phyloP scores from a whole-genome alignment of 2,888 invertebrate genomes.

The Erebia epiphron region DNA sequence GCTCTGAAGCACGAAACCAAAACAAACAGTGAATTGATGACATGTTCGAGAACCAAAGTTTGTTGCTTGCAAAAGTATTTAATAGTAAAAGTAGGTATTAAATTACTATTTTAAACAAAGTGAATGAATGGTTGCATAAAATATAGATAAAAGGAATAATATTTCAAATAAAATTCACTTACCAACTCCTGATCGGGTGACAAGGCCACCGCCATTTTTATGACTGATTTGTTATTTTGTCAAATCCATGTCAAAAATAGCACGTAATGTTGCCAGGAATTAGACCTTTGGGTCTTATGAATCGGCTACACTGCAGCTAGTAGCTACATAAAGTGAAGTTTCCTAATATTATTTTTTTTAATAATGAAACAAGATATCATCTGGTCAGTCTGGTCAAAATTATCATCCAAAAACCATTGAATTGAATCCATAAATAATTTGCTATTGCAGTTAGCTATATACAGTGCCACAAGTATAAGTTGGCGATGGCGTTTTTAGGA shows the following conservation, averaged over 20 bases:
- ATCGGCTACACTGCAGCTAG: too few species aligned
- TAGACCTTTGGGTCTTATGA: too few species aligned
- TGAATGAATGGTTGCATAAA: not conserved
- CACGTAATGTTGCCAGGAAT: slow-evolving; percentile 4
- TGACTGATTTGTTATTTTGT: slow-evolving; percentile 41
- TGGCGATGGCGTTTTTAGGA: too few species aligned
- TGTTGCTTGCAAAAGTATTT: not conserved
- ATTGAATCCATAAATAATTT: too few species aligned
- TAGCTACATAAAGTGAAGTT: too few species aligned
- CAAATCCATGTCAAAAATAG: slow-evolving; percentile 6
- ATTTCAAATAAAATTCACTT: slow-evolving; percentile 63
- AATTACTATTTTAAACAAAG: not conserved
- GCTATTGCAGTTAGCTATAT: too few species aligned
- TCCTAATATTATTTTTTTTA: too few species aligned
- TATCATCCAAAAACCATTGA: too few species aligned
- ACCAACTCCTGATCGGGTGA: slow-evolving; percentile 91
- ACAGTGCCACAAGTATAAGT: too few species aligned
- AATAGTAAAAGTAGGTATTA: not conserved
- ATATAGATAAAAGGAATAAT: slow-evolving; percentile 32
- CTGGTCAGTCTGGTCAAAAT: too few species aligned
- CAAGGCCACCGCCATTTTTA: slow-evolving; percentile 87
- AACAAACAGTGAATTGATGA: slow-evolving; percentile 76
- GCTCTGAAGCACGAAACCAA: slow-evolving; percentile 60
- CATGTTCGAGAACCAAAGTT: slow-evolving; percentile 62
- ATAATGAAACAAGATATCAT: too few species aligned